Evolutionary conservation across 1,140 invertebrate species (phyloP), one percentile per base, ranked within the genome.

Genomic region (Eupeodes corollae): DNA sequence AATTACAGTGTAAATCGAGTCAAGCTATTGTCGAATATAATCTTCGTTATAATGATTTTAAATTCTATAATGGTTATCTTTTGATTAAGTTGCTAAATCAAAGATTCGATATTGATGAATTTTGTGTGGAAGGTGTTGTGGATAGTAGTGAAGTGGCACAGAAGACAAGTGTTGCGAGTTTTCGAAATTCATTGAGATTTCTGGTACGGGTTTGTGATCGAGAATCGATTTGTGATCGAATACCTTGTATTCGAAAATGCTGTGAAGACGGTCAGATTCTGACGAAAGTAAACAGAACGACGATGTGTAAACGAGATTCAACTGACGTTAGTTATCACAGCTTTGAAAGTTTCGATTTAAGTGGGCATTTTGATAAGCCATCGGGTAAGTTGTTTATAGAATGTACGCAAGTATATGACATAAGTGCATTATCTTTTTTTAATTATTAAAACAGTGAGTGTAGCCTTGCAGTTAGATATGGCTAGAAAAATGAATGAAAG

Each of bases 241-340:
- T 61, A 2, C 52, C 59, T 0, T 73, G 72, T 21, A 34, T 75
- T 32, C 56, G 64, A 10, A 71, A 69, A 40, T 75, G 72, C 51
- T 74, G 72, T 49, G 46, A 21, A n/a, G 46, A 55, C 18, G 57
- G 61, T 12, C 50, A 73, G 53, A 52, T 67, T 13, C 50, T 70
- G 19, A 47, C 45, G 2, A 53, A 61, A 37, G 37, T 51, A 8
- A 55, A 59, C 51, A 26, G 42, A n/a, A 57, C 54, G 10, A 55
- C 57, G 3, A 30, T 41, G 19, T 61, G 59, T 31, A 48, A 49
- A 42, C 41, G 38, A 33, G 52, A 56, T 33, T 47, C 53, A 32
- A 41, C 35, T 11, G 47, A 54, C 45, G 39, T 51, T 16, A 12
- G 42, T 26, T 53, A 52, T 41, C 55, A 53, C 3, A 56, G 57